Conservation (phyloP, 2,113 vertebrate species). For the Ceratotherium simum region DNA sequence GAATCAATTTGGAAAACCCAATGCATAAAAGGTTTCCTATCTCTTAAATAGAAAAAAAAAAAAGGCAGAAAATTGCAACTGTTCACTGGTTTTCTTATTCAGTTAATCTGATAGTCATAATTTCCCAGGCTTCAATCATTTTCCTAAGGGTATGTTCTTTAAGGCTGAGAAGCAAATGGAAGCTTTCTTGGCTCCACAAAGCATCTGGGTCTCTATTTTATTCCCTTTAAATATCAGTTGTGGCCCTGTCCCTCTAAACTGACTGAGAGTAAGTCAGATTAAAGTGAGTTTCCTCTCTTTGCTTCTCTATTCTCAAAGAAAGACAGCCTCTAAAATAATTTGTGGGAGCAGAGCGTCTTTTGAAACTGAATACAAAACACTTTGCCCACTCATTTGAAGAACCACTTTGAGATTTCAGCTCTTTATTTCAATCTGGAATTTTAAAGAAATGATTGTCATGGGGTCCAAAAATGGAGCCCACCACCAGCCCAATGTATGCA, state of each 20-base stretch:
- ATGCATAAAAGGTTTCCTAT: constrained; percentile 6
- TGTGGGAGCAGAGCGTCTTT: not conserved
- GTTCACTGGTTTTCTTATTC: not conserved
- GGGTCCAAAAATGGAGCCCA: not conserved
- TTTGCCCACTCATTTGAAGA: constrained; percentile 2
- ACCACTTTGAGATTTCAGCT: constrained; percentile 1
- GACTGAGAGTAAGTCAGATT: not conserved
- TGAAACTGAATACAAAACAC: not conserved
- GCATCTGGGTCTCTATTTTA: not conserved
- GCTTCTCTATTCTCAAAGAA: constrained; percentile 35
- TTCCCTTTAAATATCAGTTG: not conserved
- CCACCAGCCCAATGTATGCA: not conserved
- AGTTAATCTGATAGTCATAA: constrained; percentile 47
- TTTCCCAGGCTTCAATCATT: constrained; percentile 44
- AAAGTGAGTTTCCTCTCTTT: constrained; percentile 16
- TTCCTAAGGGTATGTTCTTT: constrained; percentile 34
- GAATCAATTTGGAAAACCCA: constrained; percentile 59
- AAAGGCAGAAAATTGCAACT: constrained; percentile 44
- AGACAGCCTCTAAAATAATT: constrained; percentile 39
- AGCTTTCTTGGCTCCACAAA: not conserved
- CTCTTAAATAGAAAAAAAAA: constrained; percentile 15
- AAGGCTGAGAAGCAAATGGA: constrained; percentile 41
- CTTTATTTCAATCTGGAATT: constrained; percentile 16
- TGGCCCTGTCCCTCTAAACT: not conserved
- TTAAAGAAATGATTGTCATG: not conserved